Conservation (phyloP, 2,113 vertebrate genomes). For the Hoplias malabaricus region DNA sequence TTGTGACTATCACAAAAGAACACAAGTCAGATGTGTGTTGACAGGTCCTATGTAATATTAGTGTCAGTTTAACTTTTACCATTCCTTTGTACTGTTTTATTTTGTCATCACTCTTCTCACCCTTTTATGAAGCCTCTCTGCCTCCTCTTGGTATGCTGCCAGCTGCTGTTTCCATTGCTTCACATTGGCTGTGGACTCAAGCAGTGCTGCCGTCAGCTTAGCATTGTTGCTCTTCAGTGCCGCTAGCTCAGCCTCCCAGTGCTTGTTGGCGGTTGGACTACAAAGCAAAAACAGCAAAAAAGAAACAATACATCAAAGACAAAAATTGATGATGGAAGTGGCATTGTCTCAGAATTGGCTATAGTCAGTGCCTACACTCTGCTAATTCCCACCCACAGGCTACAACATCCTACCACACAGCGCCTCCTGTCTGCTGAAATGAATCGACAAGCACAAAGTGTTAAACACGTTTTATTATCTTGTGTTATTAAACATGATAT, state of each 20-base stretch:
- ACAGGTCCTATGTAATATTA: not conserved
- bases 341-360: not conserved
- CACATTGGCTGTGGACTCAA: slow-evolving; percentile 98
- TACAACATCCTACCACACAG: too few relatives aligned
- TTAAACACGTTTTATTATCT: too few relatives aligned
- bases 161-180: slow-evolving; percentile 99
- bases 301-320: slow-evolving; percentile 12
- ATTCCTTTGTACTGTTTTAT: not conserved
- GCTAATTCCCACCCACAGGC: too few relatives aligned
- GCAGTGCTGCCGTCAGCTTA: slow-evolving; percentile 93
- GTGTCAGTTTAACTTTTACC: not conserved
- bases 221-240: slow-evolving; percentile 97
- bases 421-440: too few relatives aligned
- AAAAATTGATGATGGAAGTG: too few relatives aligned
- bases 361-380: not conserved
- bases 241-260: slow-evolving; percentile 97
- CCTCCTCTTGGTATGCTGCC: slow-evolving; percentile 96
- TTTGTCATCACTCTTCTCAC: slow-evolving; percentile 66
- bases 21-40: not conserved
- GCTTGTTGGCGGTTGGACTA: slow-evolving; percentile 86
- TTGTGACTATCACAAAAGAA: not conserved
- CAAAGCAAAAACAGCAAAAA: slow-evolving; percentile 1
- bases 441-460: too few relatives aligned
- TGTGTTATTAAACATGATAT: too few relatives aligned
- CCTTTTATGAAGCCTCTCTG: slow-evolving; percentile 94